phyloP scores from a whole-genome alignment of 2,888 invertebrate genomes.

The Colostygia pectinataria region DNA sequence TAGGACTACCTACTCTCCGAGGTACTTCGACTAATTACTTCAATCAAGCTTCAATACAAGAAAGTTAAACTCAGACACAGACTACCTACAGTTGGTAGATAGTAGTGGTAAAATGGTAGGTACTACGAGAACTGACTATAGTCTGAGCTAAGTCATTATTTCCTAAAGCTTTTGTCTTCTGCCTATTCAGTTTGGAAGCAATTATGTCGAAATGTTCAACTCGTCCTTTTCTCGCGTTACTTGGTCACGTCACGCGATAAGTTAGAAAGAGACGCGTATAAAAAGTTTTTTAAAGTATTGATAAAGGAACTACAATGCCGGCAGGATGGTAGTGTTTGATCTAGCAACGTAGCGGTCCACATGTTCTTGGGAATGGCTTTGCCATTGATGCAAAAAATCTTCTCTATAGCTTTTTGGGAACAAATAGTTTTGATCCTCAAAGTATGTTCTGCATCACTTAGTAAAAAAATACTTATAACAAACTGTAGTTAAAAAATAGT shows the following conservation, averaged over 20 bases:
- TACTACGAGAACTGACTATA: conserved; percentile 43
- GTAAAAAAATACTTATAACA: neutral
- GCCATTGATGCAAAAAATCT: conserved; percentile 78
- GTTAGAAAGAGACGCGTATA: conserved; percentile 59
- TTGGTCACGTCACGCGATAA: conserved; percentile 29
- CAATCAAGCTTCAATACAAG: too few relatives aligned
- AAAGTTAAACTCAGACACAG: too few relatives aligned
- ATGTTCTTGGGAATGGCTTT: conserved; percentile 79
- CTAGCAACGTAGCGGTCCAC: conserved; percentile 80
- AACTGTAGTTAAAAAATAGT: too few relatives aligned
- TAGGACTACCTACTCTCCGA: too few relatives aligned
- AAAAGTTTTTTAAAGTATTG: conserved; percentile 68
- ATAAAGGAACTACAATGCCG: conserved; percentile 77
- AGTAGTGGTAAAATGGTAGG: too few relatives aligned
- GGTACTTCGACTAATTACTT: too few relatives aligned
- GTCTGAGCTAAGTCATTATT: conserved; percentile 54
- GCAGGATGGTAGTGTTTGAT: conserved; percentile 80
- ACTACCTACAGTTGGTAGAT: too few relatives aligned
- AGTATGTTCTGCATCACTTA: neutral
- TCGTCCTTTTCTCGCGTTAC: conserved; percentile 47
- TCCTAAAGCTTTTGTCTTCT: conserved; percentile 60
- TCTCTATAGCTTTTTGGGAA: conserved; percentile 48
- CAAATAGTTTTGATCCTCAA: conserved; percentile 54
- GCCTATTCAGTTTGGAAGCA: conserved; percentile 72
- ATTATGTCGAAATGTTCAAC: conserved; percentile 63